Evolutionary conservation across 2,888 invertebrate species (phyloP).

Genomic region (Cephus rjabovi): DNA sequence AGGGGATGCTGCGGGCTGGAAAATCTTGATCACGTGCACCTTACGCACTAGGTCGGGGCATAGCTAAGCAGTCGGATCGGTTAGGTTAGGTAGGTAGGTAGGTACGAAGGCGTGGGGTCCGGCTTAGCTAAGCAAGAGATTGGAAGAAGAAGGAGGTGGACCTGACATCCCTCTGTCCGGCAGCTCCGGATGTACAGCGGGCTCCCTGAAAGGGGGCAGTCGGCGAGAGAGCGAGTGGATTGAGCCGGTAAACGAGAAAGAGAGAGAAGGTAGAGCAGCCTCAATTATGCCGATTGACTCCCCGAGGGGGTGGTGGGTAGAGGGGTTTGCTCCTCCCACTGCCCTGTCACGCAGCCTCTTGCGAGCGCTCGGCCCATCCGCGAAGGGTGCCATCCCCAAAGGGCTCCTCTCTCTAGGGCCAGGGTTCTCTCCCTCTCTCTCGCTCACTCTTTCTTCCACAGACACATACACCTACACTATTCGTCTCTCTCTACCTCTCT

Average conservation of each 20-base stretch:
- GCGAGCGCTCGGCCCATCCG: slow-evolving; percentile 4
- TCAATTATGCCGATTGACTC: slow-evolving; percentile 60
- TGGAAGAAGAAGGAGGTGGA: neutral
- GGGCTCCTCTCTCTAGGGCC: neutral
- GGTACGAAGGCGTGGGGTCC: neutral
- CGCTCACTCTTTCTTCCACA: slow-evolving; percentile 19
- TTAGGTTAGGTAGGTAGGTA: neutral
- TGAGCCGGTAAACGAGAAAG: slow-evolving; percentile 43
- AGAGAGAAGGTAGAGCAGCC: slow-evolving; percentile 54
- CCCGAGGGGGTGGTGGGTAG: slow-evolving; percentile 47
- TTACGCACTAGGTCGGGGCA: neutral
- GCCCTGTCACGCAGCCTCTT: slow-evolving; percentile 55
- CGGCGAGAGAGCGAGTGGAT: slow-evolving; percentile 18
- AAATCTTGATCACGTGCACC: neutral
- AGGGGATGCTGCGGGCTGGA: neutral
- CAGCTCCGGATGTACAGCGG: neutral
- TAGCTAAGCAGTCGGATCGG: neutral
- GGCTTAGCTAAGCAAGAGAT: neutral
- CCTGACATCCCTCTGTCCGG: slow-evolving; percentile 2
- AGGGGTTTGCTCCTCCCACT: slow-evolving; percentile 61
- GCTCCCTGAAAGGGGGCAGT: slow-evolving; percentile 20
- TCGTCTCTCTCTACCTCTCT: slow-evolving; percentile 1
- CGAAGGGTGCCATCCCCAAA: slow-evolving; percentile 31
- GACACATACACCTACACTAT: neutral
- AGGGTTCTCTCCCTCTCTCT: slow-evolving; percentile 13